phyloP scores from a whole-genome alignment of 2,113 vertebrate species.

The Limanda limanda region DNA sequence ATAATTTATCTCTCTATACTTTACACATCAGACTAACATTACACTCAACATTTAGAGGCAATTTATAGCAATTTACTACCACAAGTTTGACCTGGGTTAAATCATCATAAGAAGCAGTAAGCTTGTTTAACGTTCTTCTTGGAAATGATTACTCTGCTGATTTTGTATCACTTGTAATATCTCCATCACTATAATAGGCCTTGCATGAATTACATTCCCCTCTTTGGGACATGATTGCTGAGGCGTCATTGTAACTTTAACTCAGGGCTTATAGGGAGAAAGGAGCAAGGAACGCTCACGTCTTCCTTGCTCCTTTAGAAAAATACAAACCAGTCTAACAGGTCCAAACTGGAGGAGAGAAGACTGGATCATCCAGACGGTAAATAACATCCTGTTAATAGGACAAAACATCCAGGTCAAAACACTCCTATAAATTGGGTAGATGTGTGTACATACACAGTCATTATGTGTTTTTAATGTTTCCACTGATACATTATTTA shows the following conservation, averaged over 20 bases:
- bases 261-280: not conserved
- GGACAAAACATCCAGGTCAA: slow-evolving; percentile 29
- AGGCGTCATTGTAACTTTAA: not conserved
- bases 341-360: not conserved
- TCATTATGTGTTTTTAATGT: not conserved
- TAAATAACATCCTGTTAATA: slow-evolving; percentile 15
- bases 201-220: too few species aligned
- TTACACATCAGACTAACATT: too few species aligned
- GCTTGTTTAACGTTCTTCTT: too few species aligned
- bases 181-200: too few species aligned
- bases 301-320: not conserved
- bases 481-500: not conserved
- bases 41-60: too few species aligned
- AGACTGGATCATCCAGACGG: not conserved
- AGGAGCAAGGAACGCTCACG: too few species aligned
- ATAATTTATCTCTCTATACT: too few species aligned
- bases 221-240: not conserved
- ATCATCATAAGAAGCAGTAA: too few species aligned
- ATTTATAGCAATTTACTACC: too few species aligned
- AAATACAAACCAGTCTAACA: slow-evolving; percentile 24
- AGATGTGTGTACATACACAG: not conserved
- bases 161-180: too few species aligned
- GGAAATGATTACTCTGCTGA: too few species aligned
- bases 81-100: too few species aligned
- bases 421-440: slow-evolving; percentile 1